Base-by-base conservation (phyloP, 2,113 vertebrate species). In the Siphamia tubifer region DNA sequence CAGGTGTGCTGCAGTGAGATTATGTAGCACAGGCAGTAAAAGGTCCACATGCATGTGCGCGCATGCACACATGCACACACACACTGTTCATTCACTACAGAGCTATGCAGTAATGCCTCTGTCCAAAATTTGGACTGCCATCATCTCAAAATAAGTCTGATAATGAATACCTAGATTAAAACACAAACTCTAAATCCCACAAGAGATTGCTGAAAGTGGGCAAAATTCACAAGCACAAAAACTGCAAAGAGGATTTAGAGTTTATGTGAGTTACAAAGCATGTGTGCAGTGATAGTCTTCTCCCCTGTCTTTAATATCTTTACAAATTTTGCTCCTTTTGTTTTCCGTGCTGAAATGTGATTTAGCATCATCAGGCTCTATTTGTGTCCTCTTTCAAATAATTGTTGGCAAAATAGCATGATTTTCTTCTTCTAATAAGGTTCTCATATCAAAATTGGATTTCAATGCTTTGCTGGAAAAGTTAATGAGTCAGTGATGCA, bases 361-460 rank as follows among this genome's bases (percentile, higher is more conserved):
- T 30, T 52, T 17, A 16, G 28, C 19, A 34, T 53, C 38, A 44
- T 42, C 38, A 19, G 38, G 19, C 17, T 28, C 19, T 20, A 44
- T 55, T 66, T 43, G 47, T 47, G 32, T 66, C 21, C 19, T 42
- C 42, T 20, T 43, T 39, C 8, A 54, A 25, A 23, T 65, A 34
- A 53, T 53, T 52, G 62, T 12, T 8, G 5, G 20, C 54, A 20
- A 12, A 45, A 55, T 11, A 48, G 45, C 23, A 3, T 4, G 31
- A 9, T 34, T 44, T 35, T 53, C 38, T 45, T 23, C 55, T 35
- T 20, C 24, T 52, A 45, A 57, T 64, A 35, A 52, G 27, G 25
- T 44, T 57, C 38, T 57, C 20, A 23, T 32, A 34, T 44, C 35
- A 49, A 28, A 72, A 68, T 31, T 66, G 43, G 32, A 78, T 78